Percentiles rank a stretch among this genome's conserved stretches.
These are phyloP conservation scores for Parnassius glacialis DNA, from an alignment of 2,888 invertebrate genomes.

Conservation along the genomic window DNA sequence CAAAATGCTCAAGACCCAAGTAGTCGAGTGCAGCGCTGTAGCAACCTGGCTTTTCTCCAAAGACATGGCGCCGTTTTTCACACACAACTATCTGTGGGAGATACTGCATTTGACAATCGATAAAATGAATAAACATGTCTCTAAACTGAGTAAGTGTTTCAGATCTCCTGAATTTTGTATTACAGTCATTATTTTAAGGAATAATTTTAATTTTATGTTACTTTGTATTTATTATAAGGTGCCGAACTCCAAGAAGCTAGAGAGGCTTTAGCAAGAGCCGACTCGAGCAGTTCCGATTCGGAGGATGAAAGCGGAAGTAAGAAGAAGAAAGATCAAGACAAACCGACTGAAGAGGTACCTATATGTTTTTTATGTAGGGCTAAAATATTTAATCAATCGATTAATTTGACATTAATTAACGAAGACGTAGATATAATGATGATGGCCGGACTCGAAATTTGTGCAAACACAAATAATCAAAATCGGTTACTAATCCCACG, in stretches of 20 bases:
- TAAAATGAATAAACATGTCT: constrained; percentile 97
- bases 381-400: too few species aligned
- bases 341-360: constrained; percentile 82
- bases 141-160: constrained; percentile 83
- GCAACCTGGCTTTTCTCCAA: constrained; percentile 99
- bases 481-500: too few species aligned
- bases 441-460: too few species aligned
- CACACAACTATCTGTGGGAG: constrained; percentile 98
- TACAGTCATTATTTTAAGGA: neutral
- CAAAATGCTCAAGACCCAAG: constrained; percentile 98
- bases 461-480: too few species aligned
- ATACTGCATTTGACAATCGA: constrained; percentile 96
- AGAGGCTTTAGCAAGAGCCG: constrained; percentile 91
- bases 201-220: too few species aligned
- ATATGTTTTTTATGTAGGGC: neutral
- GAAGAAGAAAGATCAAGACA: constrained; percentile 80
- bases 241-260: constrained; percentile 91
- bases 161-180: neutral
- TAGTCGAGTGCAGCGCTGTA: constrained; percentile 97
- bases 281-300: constrained; percentile 90
- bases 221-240: constrained; percentile 45
- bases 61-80: constrained; percentile 95
- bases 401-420: too few species aligned
- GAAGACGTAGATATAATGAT: too few species aligned
- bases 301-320: constrained; percentile 85